Percentiles rank a stretch among this genome's conserved stretches.
These are phyloP conservation scores for Melolontha melolontha DNA, from an alignment of 2,888 invertebrate genomes.

Conservation along the genomic window DNA sequence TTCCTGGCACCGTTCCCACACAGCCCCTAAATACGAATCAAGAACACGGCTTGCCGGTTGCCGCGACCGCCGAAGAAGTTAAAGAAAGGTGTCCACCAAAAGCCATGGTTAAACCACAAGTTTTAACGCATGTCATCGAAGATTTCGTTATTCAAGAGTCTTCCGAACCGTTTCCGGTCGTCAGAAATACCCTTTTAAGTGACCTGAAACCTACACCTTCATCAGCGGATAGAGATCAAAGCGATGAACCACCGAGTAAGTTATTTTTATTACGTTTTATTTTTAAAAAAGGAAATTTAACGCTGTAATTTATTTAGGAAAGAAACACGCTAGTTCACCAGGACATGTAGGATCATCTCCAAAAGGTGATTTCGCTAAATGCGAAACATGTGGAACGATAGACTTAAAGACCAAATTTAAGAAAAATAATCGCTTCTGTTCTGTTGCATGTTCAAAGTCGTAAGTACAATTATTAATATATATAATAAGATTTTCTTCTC, in stretches of 20 bases:
- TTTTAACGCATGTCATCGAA: constrained; percentile 95
- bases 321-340: constrained; percentile 64
- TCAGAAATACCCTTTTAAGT: constrained; percentile 61
- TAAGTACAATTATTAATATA: constrained; percentile 54
- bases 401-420: constrained; percentile 76
- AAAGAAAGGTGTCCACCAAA: constrained; percentile 77
- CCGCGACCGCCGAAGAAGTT: constrained; percentile 63
- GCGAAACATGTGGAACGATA: constrained; percentile 80
- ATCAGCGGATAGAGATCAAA: constrained; percentile 70
- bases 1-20: constrained; percentile 61
- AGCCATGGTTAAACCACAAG: constrained; percentile 95
- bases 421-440: constrained; percentile 82
- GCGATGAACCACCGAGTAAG: constrained; percentile 85
- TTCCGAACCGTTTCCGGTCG: constrained; percentile 90
- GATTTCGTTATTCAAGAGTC: constrained; percentile 97
- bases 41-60: constrained; percentile 61
- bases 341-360: constrained; percentile 64
- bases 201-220: constrained; percentile 62
- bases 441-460: constrained; percentile 77
- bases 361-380: constrained; percentile 71
- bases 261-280: constrained; percentile 50
- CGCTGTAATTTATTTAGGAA: constrained; percentile 63
- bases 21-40: constrained; percentile 52
- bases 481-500: no score
- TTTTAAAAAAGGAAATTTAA: constrained; percentile 6